These are phyloP conservation scores for Neodontobutis hainanensis DNA, from an alignment of 2,113 vertebrate species.

Conservation along the genomic window DNA sequence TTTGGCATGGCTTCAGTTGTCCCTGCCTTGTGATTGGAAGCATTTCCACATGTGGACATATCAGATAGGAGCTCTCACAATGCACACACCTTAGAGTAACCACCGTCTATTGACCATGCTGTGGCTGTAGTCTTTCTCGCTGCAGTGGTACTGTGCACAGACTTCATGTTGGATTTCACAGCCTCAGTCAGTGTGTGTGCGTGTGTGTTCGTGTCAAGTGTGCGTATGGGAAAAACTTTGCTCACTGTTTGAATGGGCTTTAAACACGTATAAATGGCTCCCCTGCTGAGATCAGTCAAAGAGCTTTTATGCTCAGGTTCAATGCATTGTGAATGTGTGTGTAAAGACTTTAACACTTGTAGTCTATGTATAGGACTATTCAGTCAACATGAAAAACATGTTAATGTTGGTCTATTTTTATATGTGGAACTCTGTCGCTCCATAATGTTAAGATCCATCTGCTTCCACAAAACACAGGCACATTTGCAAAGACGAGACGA, in stretches of 20 bases:
- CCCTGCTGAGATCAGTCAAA: constrained; percentile 10
- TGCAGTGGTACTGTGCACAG: constrained; percentile 1
- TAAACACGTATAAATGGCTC: constrained; percentile 13
- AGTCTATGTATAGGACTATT: background rate
- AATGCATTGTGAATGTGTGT: background rate
- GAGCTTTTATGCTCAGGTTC: constrained; percentile 28
- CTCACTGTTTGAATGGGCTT: constrained; percentile 3
- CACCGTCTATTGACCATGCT: background rate
- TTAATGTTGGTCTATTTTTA: background rate
- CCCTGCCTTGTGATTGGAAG: background rate
- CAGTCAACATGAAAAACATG: constrained; percentile 6
- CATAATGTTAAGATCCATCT: background rate
- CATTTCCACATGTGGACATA: background rate
- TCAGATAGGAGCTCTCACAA: background rate
- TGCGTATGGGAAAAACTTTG: background rate
- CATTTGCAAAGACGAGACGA: background rate
- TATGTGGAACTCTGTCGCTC: background rate
- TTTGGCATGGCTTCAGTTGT: background rate
- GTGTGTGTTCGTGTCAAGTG: background rate
- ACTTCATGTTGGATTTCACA: constrained; percentile 21
- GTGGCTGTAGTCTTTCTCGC: background rate
- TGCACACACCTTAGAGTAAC: no score
- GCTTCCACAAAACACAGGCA: background rate
- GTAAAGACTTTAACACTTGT: background rate
- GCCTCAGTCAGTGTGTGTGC: constrained; percentile 17